Base-by-base conservation (phyloP, 2,888 invertebrate genomes). In the Linyphia triangularis region DNA sequence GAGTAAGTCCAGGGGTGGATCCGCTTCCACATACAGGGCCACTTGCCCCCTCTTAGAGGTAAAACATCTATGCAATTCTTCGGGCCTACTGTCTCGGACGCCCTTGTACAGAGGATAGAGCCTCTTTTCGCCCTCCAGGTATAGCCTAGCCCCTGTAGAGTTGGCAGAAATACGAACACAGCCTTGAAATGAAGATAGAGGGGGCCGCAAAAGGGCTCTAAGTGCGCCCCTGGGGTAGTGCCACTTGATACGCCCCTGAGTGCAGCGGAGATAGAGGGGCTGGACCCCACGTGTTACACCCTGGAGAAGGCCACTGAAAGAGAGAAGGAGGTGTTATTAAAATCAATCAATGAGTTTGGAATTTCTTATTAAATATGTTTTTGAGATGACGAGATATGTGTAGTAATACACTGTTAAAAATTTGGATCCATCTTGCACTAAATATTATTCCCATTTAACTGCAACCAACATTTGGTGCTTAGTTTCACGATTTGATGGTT, bases 201-300 rank as follows among this genome's bases (percentile, higher is more conserved):
- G 88, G 10, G 95, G 93, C 72, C 94, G 93, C 90, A 96, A 94
- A 59, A 96, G 94, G 73, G 96, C 94, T 26, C 96, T 93, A 24
- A 96, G 93, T 0, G 96, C 96, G 0, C 96, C 96, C 7, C 95
- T 94, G 0, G 96, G 96, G 92, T 96, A 96, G 91, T 95, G 93
- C 96, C 96, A 96, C 26, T 94, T 94, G 19, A 96, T 94, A 40
- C 93, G 93, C 28, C 96, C 96, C 89, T 95, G 95, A n/a, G 95
- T 94, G 92, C 96, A 96, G 28, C 96, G 94, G 73, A 96, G 94
- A 93, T 96, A 96, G 43, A 96, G 95, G 0, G 96, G 96, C 37
- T 95, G 95, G 78, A 96, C 96, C 4, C 95, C 96, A 82, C 95
- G 94, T 85, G 92, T 92, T 37, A 43, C 77, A 19, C 57, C 63